These are phyloP conservation scores for Phaethon lepturus DNA, from an alignment of 2,113 vertebrate species.

Conservation along the genomic window DNA sequence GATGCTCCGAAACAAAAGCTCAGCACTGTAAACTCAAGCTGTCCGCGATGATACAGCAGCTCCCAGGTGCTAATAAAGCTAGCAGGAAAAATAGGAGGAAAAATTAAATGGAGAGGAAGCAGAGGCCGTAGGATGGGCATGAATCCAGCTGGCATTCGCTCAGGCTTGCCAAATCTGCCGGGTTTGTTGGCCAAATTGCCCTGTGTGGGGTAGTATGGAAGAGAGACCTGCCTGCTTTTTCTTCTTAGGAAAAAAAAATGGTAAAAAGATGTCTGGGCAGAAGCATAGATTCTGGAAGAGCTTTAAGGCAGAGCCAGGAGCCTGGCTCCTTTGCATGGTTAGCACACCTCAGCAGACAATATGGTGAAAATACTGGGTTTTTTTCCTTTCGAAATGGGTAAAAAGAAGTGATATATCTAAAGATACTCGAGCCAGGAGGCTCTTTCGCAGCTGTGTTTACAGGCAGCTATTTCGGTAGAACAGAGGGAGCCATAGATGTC, in stretches of 20 bases:
- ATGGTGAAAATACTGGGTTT: neutral
- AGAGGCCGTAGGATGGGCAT: neutral
- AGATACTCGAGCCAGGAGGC: neutral
- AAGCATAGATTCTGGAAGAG: neutral
- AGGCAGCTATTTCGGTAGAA: slow-evolving; percentile 37
- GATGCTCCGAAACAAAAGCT: neutral
- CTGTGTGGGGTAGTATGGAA: neutral
- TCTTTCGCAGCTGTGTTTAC: slow-evolving; percentile 15
- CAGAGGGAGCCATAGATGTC: neutral
- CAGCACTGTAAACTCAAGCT: neutral
- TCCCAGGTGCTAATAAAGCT: neutral
- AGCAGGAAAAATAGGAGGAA: neutral
- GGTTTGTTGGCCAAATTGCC: neutral
- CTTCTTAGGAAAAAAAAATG: neutral
- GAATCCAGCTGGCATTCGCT: neutral
- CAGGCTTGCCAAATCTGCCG: neutral
- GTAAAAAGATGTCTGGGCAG: neutral
- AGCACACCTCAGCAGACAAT: neutral
- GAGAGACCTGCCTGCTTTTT: neutral
- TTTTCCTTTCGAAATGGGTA: neutral
- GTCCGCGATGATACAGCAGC: rapidly evolving
- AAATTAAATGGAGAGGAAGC: neutral
- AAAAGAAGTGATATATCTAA: neutral
- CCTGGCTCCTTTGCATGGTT: neutral
- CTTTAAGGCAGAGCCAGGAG: neutral